Conservation (phyloP, 1,140 invertebrate genomes). For the Listronotus oregonensis region DNA sequence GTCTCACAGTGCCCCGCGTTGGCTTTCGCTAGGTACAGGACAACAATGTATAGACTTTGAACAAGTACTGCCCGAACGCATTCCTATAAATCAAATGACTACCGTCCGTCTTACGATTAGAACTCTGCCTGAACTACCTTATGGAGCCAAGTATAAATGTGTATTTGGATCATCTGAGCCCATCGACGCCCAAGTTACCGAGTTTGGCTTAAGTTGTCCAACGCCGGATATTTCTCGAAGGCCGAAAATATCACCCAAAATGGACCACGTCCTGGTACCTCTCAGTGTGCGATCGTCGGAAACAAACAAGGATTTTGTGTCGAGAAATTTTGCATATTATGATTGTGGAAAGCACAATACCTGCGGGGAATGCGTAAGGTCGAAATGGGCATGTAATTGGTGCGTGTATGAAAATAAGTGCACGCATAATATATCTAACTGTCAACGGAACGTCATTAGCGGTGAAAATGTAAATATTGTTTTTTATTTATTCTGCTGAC, state of each 20-base stretch:
- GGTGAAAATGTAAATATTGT: conserved; percentile 72
- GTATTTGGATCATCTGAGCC: conserved; percentile 87
- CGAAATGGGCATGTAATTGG: conserved; percentile 93
- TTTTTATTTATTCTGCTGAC: conserved; percentile 1
- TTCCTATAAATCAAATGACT: conserved; percentile 83
- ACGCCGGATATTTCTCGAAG: conserved; percentile 79
- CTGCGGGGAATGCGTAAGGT: conserved; percentile 84
- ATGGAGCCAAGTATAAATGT: conserved; percentile 91
- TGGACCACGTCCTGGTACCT: conserved; percentile 89
- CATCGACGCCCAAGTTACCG: conserved; percentile 82
- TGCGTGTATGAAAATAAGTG: conserved; percentile 95
- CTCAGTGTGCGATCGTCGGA: conserved; percentile 91
- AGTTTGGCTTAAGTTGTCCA: conserved; percentile 80
- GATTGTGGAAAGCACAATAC: conserved; percentile 89
- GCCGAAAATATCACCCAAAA: conserved; percentile 76
- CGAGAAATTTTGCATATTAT: conserved; percentile 90
- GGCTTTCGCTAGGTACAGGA: conserved; percentile 88
- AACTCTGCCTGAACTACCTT: conserved; percentile 85
- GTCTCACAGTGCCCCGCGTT: conserved; percentile 84
- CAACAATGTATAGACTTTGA: conserved; percentile 97
- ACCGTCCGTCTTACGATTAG: conserved; percentile 87
- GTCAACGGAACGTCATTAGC: conserved; percentile 81
- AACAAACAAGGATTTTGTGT: conserved; percentile 95
- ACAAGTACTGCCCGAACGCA: conserved; percentile 85
- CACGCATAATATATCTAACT: conserved; percentile 82